Evolutionary conservation across 2,888 invertebrate genomes (phyloP).

Genomic region (Drosophila maculinotata): DNA sequence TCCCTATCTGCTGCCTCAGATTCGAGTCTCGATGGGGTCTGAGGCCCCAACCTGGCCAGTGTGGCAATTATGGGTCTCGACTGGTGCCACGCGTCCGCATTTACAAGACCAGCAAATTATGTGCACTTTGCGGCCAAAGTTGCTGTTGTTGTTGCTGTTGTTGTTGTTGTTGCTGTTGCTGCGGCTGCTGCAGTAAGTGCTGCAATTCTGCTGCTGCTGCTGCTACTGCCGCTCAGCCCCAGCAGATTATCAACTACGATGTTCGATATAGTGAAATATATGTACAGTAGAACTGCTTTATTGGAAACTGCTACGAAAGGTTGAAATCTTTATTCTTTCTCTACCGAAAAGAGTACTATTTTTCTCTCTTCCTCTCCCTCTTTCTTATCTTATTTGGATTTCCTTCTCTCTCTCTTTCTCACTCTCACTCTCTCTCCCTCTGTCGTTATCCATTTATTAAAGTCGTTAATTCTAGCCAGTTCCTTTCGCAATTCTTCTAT

Average conservation of each 20-base stretch:
- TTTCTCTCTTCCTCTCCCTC: no score
- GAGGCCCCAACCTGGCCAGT: slow-evolving; percentile 14
- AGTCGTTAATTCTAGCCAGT: no score
- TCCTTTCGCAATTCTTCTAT: no score
- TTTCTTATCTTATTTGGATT: no score
- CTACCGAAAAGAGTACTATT: no score
- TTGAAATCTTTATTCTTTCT: no score
- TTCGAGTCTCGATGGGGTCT: background rate
- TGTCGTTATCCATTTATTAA: no score
- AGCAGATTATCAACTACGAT: slow-evolving; percentile 3
- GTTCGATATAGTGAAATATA: background rate
- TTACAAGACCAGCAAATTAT: slow-evolving; percentile 47
- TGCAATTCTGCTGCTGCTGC: background rate
- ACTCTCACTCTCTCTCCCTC: no score
- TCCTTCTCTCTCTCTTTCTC: no score
- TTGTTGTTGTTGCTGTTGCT: background rate
- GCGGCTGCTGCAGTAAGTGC: background rate
- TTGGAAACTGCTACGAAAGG: slow-evolving; percentile 5
- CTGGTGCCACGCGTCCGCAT: slow-evolving; percentile 71
- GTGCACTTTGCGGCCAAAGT: slow-evolving; percentile 39
- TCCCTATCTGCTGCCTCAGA: background rate
- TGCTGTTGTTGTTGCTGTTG: background rate
- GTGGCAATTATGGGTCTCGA: slow-evolving; percentile 69
- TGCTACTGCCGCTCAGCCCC: slow-evolving; percentile 13
- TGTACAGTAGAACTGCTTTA: slow-evolving; percentile 22